Percentiles rank a stretch among this genome's conserved stretches.
Conservation (phyloP, 2,797 vertebrate genomes). For the Anabas testudineus region DNA sequence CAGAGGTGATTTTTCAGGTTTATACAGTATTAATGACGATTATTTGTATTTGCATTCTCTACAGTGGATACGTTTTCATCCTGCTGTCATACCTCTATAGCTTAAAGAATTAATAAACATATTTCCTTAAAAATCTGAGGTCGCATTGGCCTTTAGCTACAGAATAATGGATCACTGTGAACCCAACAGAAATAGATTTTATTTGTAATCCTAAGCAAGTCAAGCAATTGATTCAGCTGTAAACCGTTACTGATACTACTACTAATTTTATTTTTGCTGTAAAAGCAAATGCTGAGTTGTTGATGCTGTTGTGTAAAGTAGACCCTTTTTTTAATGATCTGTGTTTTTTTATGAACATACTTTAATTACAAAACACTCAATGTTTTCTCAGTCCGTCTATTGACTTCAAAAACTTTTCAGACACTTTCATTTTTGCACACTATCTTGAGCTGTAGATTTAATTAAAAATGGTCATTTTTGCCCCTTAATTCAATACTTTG, state of each 20-base stretch:
- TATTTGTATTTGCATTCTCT: neutral
- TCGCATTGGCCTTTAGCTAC: neutral
- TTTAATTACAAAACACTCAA: slow-evolving; percentile 4
- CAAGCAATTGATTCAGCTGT: slow-evolving; percentile 11
- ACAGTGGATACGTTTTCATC: neutral
- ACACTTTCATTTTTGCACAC: neutral
- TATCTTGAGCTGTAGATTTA: too few species aligned
- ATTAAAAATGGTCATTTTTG: too few species aligned
- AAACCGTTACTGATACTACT: slow-evolving; percentile 14
- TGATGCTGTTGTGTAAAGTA: neutral
- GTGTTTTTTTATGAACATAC: neutral
- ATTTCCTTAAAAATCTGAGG: neutral
- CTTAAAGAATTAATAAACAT: slow-evolving; percentile 18
- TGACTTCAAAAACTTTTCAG: too few species aligned
- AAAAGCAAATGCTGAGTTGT: neutral
- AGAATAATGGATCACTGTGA: slow-evolving; percentile 4
- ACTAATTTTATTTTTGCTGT: neutral
- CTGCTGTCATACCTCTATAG: neutral
- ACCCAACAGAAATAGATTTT: slow-evolving; percentile 15
- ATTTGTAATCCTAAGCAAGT: slow-evolving; percentile 13
- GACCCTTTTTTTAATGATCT: neutral
- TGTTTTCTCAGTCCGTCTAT: too few species aligned
- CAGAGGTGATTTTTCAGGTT: slow-evolving; percentile 15
- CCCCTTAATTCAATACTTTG: neutral
- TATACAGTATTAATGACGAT: neutral